Evolutionary conservation across 2,888 invertebrate species (phyloP), one percentile per base, ranked within the genome.

Genomic region (Rhimphoctona megacephalus): DNA sequence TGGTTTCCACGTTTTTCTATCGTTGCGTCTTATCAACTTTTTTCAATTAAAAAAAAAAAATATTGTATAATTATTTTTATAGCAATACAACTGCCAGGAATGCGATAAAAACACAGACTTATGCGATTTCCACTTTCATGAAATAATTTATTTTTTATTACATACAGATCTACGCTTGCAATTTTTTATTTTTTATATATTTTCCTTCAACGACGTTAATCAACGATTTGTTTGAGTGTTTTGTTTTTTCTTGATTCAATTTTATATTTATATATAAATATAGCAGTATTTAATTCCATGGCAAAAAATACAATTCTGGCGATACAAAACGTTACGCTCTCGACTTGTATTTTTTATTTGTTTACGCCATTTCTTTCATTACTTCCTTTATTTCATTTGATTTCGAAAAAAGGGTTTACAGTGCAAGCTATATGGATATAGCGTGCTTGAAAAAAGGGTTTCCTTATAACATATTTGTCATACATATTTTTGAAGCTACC

Each of bases 161-260:
- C 61, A 43, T 36, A 76, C 64, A 64, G 19, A 76, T 36, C 25
- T 64, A 64, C 39, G 25, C n/a, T 36, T 43, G 19, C 19, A 46
- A 17, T 30, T 7, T 57, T 36, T 36, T 54, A n/a, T 57, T 74
- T 64, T 39, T 14, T 14, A 61, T 30, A 22, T 61, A 61, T 61
- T 72, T 78, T 74, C 25, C 52, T 70, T 52, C 74, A 79, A 79
- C 36, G 61, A 43, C 57, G 67, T 74, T 36, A 72, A 78, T 33
- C 46, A 19, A 74, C 74, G 69, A 79, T 25, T 76, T 64, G 49
- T 85, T 30, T 33, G 49, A 80, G 30, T 49, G 8, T 25, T 33
- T 70, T 49, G 25, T 43, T 70, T n/a, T 46, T 22, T n/a, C 3
- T 54, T 30, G 14, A 64, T 61, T 61, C 61, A 11, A 64, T 64